Base-by-base conservation (phyloP, 2,113 vertebrate species). In the Anas platyrhynchos region DNA sequence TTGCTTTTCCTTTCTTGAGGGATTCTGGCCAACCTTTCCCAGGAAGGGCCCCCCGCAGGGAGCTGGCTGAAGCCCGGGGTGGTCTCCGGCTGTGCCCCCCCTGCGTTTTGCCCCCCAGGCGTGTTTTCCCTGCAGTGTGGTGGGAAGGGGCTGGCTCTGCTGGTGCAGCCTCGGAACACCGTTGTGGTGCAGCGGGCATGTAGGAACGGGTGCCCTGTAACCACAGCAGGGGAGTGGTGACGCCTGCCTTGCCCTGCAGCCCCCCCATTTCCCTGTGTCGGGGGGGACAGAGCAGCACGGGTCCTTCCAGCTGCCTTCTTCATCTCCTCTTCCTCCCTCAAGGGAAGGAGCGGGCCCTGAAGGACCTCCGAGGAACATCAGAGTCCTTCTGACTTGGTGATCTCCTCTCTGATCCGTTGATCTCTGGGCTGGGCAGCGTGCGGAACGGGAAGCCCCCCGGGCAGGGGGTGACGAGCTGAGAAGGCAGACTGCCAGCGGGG, bases 121-220 rank as follows among this genome's bases (percentile, higher is more conserved):
- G 0, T 21, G 2, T n/a, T 34, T 32, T 31, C 27, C 26, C 26
- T 34, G 2, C 0, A 3, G 43, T 17, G 25, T 7, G 8, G 41
- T n/a, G 5, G 34, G 59, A 16, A 6, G 59, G 59, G 4, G 67
- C 50, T 32, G 52, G 61, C 68, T 44, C 43, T 1, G 10, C 44
- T 41, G 38, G 11, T 12, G 38, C 43, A 13, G 36, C 13, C 43
- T 32, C 23, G 50, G 43, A 65, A 44, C 16, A 66, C 20, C 50
- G 31, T 41, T 4, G 29, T 21, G 16, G 18, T 20, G 44, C 3
- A 0, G 8, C 31, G n/a, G 16, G 25, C 2, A 11, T 1, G 26
- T 20, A 16, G 56, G 63, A 29, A 15, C 7, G 43, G 34, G 5
- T 1, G 11, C 27, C 34, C 59, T 4, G 34, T 41, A 31, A 11